Evolutionary conservation across 2,797 vertebrate genomes (phyloP).

Genomic region (Typhlichthys subterraneus): DNA sequence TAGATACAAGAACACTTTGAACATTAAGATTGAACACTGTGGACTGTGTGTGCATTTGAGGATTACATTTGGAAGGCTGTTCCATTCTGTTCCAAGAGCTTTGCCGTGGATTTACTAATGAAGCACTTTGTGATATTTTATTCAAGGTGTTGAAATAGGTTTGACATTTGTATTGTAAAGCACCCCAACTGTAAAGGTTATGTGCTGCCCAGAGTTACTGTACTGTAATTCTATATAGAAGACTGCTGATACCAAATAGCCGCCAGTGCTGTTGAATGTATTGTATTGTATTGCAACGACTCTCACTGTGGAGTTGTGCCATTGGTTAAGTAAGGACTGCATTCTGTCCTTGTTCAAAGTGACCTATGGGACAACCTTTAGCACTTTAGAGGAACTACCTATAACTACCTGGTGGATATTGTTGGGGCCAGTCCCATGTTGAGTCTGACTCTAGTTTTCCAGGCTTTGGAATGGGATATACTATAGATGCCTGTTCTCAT

Average conservation of each 20-base stretch:
- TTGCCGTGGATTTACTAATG: slow-evolving; percentile 23
- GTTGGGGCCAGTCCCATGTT: slow-evolving; percentile 15
- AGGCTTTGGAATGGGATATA: slow-evolving; percentile 14
- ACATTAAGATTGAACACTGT: slow-evolving; percentile 41
- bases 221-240: too few species aligned
- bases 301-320: slow-evolving; percentile 31
- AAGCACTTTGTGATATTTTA: slow-evolving; percentile 12
- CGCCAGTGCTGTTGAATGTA: slow-evolving; percentile 42
- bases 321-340: slow-evolving; percentile 48
- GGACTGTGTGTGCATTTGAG: slow-evolving; percentile 9
- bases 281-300: slow-evolving; percentile 28
- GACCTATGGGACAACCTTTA: slow-evolving; percentile 48
- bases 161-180: not conserved
- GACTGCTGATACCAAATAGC: slow-evolving; percentile 8
- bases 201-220: too few species aligned
- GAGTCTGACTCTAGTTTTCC: slow-evolving; percentile 1
- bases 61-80: slow-evolving; percentile 11
- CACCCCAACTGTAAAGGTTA: not conserved
- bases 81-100: slow-evolving; percentile 6
- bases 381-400: slow-evolving; percentile 76
- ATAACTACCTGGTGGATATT: slow-evolving; percentile 6
- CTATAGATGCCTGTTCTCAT: too few species aligned
- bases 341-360: slow-evolving; percentile 13
- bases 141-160: not conserved
- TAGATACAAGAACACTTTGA: too few species aligned